Conservation (phyloP, 1,140 invertebrate species). For the Aporrectodea caliginosa region DNA sequence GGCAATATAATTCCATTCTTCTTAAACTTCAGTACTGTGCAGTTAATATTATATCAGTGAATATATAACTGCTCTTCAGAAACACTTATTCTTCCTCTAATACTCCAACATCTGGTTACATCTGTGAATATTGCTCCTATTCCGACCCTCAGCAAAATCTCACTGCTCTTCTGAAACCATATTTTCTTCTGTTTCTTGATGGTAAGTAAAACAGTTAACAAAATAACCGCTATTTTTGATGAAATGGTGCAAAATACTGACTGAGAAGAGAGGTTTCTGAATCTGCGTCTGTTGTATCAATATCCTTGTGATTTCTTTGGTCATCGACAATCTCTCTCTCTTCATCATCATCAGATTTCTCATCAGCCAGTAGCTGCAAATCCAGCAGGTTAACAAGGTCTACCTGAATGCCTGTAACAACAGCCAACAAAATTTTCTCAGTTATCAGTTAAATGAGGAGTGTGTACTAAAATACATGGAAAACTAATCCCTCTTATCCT, state of each 20-base stretch:
- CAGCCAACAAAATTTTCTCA: too few species aligned
- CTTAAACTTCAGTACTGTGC: too few species aligned
- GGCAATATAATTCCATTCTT: too few species aligned
- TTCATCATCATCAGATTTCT: slow-evolving; percentile 10
- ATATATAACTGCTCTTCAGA: too few species aligned
- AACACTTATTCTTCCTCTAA: not conserved
- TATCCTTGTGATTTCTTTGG: not conserved
- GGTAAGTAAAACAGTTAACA: not conserved
- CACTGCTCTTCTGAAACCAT: too few species aligned
- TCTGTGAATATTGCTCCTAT: not conserved
- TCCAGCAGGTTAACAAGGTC: slow-evolving; percentile 32
- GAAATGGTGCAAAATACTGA: not conserved
- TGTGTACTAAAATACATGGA: too few species aligned
- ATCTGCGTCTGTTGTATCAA: not conserved
- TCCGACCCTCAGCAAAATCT: not conserved
- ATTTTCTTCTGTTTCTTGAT: not conserved
- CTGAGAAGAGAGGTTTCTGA: not conserved
- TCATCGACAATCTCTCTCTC: not conserved
- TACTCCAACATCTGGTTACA: not conserved
- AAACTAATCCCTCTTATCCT: too few species aligned
- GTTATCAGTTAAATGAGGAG: too few species aligned
- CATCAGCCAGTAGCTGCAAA: slow-evolving; percentile 21
- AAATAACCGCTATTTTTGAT: not conserved
- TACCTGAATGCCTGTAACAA: slow-evolving; percentile 27
- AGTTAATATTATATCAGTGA: too few species aligned